These are phyloP conservation scores for Acrocephalus arundinaceus DNA, from an alignment of 2,113 vertebrate genomes.

Conservation along the genomic window DNA sequence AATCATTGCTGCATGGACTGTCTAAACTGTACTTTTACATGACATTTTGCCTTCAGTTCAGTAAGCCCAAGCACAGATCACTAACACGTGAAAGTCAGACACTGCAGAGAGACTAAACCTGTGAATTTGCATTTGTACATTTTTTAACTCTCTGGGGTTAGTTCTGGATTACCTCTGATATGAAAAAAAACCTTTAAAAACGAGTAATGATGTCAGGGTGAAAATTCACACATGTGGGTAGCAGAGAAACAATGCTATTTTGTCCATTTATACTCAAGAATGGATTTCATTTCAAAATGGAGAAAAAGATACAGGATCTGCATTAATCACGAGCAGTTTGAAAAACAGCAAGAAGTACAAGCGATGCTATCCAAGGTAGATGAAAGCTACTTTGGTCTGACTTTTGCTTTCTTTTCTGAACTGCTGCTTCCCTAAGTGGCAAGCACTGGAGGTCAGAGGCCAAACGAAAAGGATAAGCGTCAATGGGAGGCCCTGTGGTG, in stretches of 20 bases:
- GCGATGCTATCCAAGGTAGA: not conserved
- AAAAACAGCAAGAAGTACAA: not conserved
- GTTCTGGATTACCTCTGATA: not conserved
- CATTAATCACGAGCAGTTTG: not conserved
- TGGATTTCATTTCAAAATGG: not conserved
- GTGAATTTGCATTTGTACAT: not conserved
- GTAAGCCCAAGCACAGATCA: not conserved
- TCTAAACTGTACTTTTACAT: not conserved
- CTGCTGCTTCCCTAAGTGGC: conserved; percentile 43
- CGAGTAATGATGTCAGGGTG: not conserved
- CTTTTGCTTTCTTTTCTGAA: conserved; percentile 38
- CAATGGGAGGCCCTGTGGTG: conserved; percentile 62
- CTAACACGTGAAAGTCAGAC: not conserved
- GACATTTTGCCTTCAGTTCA: not conserved
- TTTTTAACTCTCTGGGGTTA: not conserved
- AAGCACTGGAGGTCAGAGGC: conserved; percentile 57
- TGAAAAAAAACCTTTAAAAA: too few relatives aligned
- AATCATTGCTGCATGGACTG: not conserved
- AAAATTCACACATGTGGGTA: not conserved
- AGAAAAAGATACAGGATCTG: not conserved
- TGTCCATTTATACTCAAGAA: not conserved
- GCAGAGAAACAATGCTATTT: not conserved
- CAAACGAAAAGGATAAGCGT: conserved; percentile 57
- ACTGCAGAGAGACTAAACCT: not conserved
- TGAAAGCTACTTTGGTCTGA: not conserved